Conservation (phyloP, 2,113 vertebrate species). For the Myrmecophaga tridactyla region DNA sequence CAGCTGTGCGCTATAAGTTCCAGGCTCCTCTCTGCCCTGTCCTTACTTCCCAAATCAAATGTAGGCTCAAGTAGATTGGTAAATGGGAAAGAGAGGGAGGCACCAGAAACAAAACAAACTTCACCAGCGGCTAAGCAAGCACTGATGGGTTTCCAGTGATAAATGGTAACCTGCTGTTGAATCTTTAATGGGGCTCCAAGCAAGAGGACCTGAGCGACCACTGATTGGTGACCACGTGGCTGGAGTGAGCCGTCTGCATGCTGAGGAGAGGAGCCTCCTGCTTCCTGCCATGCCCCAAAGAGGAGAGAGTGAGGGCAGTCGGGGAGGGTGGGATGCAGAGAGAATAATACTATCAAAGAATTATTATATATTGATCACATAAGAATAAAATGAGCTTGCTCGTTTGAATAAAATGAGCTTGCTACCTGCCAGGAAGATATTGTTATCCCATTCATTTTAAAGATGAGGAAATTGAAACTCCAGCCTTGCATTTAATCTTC, state of each 20-base stretch:
- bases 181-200: not conserved
- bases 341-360: not conserved
- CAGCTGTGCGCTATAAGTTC: not conserved
- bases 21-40: not conserved
- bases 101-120: no score
- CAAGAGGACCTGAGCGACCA: no score
- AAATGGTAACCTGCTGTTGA: not conserved
- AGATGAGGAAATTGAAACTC: not conserved
- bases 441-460: not conserved
- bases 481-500: not conserved
- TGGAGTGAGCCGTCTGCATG: not conserved
- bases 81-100: not conserved
- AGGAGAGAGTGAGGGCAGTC: accelerated
- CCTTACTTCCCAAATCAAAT: not conserved
- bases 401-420: not conserved
- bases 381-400: not conserved
- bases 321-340: not conserved
- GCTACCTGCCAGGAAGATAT: not conserved
- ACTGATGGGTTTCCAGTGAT: not conserved
- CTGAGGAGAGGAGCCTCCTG: not conserved
- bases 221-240: not conserved
- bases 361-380: not conserved
- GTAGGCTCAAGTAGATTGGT: not conserved
- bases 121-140: not conserved
- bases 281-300: not conserved